These are phyloP conservation scores for Agapornis roseicollis DNA, from an alignment of 2,113 vertebrate genomes.

Conservation along the genomic window DNA sequence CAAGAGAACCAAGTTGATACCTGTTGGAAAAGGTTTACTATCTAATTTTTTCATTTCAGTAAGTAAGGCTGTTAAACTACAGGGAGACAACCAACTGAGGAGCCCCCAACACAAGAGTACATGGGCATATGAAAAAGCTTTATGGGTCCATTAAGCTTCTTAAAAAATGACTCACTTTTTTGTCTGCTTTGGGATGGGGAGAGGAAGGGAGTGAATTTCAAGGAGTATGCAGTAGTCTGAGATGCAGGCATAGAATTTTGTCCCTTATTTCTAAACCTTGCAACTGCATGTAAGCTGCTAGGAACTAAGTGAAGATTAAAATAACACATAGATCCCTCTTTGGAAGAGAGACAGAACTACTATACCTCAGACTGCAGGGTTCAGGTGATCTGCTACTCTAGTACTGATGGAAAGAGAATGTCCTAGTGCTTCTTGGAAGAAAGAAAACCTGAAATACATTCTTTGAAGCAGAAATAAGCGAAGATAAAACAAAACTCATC, in stretches of 20 bases:
- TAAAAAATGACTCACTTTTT: neutral
- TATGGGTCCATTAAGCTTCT: neutral
- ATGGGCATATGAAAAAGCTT: neutral
- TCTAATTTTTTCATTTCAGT: neutral
- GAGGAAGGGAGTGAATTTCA: neutral
- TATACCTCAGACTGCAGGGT: neutral
- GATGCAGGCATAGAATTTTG: neutral
- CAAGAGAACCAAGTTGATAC: neutral
- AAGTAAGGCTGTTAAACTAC: neutral
- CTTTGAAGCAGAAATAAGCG: neutral
- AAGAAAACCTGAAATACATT: neutral
- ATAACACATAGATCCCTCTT: neutral
- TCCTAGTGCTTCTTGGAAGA: neutral
- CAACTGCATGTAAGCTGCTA: neutral
- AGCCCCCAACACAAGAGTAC: neutral
- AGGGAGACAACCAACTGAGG: neutral
- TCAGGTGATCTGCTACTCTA: neutral
- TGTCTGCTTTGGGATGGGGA: neutral
- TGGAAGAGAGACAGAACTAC: neutral
- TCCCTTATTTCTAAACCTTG: neutral
- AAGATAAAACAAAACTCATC: neutral
- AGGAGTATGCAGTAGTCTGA: neutral
- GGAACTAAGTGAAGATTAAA: neutral
- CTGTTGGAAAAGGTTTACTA: neutral
- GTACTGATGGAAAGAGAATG: neutral